Evolutionary conservation across 2,888 invertebrate species (phyloP).

Genomic region (Pollenia labialis): DNA sequence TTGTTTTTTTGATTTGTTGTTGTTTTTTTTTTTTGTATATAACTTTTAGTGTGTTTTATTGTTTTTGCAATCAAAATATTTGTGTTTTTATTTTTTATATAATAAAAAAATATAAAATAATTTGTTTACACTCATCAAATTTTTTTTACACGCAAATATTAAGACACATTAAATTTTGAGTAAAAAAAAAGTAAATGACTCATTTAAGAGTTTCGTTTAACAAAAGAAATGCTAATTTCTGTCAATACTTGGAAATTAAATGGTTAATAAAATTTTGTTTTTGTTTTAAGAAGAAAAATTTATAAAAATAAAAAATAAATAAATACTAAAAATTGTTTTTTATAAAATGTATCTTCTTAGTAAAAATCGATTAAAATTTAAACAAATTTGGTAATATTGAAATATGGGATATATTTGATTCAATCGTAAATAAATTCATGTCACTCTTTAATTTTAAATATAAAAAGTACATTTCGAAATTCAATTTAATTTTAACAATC

Average conservation of each 20-base stretch:
- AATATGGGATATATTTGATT: too few species aligned
- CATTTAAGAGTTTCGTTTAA: slow-evolving; percentile 40
- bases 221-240: slow-evolving; percentile 30
- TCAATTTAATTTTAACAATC: too few species aligned
- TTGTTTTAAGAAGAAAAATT: neutral
- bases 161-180: slow-evolving; percentile 35
- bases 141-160: slow-evolving; percentile 29
- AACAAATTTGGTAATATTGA: too few species aligned
- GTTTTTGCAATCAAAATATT: slow-evolving; percentile 40
- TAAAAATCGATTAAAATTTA: too few species aligned
- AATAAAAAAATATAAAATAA: slow-evolving; percentile 12
- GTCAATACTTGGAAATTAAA: slow-evolving; percentile 22
- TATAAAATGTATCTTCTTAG: too few species aligned
- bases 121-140: slow-evolving; percentile 55
- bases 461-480: too few species aligned
- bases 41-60: slow-evolving; percentile 20
- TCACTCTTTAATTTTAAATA: too few species aligned
- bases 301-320: too few species aligned
- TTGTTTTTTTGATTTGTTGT: too few species aligned
- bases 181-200: slow-evolving; percentile 46
- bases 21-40: too few species aligned
- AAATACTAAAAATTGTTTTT: too few species aligned
- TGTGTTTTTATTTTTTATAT: slow-evolving; percentile 2
- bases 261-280: slow-evolving; percentile 23
- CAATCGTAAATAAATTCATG: too few species aligned